phyloP scores from a whole-genome alignment of 2,113 vertebrate genomes.

The Microtus richardsoni region DNA sequence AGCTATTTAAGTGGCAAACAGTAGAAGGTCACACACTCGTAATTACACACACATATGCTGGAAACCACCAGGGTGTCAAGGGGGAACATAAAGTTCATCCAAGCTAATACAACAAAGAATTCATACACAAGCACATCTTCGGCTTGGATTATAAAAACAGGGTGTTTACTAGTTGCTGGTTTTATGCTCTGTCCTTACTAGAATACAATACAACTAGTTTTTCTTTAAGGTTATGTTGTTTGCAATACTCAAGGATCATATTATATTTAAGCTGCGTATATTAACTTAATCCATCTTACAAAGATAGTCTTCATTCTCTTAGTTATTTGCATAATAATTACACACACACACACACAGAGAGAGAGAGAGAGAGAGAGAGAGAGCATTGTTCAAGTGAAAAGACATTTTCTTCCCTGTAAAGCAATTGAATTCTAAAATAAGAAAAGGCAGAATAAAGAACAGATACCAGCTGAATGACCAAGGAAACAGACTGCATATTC shows the following conservation, averaged over 20 bases:
- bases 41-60: conserved; percentile 67
- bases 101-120: conserved; percentile 48
- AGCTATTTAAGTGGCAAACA: conserved; percentile 75
- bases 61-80: conserved; percentile 44
- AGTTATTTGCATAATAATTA: background rate
- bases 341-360: background rate
- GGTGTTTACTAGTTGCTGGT: background rate
- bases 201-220: background rate
- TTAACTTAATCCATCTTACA: background rate
- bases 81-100: conserved; percentile 57
- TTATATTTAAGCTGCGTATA: background rate
- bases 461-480: background rate
- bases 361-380: no score
- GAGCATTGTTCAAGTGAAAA: background rate
- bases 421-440: background rate
- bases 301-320: background rate
- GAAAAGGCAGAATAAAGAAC: background rate
- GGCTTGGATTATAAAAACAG: background rate
- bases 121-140: background rate
- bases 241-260: background rate
- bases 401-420: background rate
- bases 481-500: background rate
- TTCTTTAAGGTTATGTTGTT: background rate
- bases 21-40: conserved; percentile 74
- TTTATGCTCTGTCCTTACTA: conserved; percentile 37